Percentiles rank a stretch among this genome's conserved stretches.
Conservation (phyloP, 1,140 invertebrate species). For the Aphidius ervi region DNA sequence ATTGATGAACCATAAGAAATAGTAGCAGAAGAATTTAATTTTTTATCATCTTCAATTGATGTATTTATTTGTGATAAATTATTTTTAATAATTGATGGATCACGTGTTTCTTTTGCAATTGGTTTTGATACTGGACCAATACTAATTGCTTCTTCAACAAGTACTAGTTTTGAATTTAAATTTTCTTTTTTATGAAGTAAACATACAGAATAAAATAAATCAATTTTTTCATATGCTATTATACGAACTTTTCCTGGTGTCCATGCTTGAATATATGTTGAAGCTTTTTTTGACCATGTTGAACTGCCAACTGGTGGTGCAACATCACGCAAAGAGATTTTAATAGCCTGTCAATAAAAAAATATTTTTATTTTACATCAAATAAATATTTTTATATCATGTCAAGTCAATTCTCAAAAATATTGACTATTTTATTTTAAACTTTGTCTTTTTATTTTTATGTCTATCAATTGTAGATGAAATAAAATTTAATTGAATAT, state of each 20-base stretch:
- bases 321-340: constrained; percentile 38
- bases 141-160: constrained; percentile 25
- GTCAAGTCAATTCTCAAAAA: too few species aligned
- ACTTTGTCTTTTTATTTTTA: too few species aligned
- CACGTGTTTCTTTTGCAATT: constrained; percentile 5
- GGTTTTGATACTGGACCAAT: constrained; percentile 36
- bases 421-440: too few species aligned
- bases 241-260: constrained; percentile 21
- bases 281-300: constrained; percentile 29
- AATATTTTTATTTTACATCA: too few species aligned
- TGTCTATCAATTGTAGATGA: too few species aligned
- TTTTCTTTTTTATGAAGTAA: constrained; percentile 27
- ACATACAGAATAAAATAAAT: constrained; percentile 29
- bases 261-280: constrained; percentile 18
- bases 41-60: constrained; percentile 8
- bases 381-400: too few species aligned
- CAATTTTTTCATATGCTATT: constrained; percentile 22
- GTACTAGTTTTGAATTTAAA: constrained; percentile 32
- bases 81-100: background rate
- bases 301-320: constrained; percentile 23
- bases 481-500: constrained; percentile 15
- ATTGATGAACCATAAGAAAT: too few species aligned
- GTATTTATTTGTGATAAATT: background rate
- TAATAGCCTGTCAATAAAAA: constrained; percentile 40
- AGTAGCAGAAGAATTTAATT: constrained; percentile 13